Conservation (phyloP, 2,797 vertebrate species). For the Anguilla megastoma region DNA sequence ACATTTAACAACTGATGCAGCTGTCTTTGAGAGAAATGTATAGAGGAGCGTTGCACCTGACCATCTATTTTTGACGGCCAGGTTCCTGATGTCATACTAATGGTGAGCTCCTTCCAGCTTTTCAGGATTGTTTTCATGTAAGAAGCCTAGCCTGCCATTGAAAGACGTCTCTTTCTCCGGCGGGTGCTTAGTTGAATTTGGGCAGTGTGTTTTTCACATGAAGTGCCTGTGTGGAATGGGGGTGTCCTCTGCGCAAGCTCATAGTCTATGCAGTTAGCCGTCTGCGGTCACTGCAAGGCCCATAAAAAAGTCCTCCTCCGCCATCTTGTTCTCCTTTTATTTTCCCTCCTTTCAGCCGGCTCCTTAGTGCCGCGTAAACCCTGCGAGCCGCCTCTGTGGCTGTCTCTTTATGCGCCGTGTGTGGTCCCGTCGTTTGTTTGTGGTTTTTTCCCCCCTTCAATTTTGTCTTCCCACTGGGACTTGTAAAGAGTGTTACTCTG, state of each 20-base stretch:
- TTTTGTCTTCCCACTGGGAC: background rate
- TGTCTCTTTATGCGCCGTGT: background rate
- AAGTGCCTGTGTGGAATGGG: background rate
- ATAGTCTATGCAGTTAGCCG: background rate
- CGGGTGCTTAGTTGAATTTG: background rate
- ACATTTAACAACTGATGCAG: too few species aligned
- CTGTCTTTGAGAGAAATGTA: too few species aligned
- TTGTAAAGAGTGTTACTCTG: background rate
- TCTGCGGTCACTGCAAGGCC: background rate
- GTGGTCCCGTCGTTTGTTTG: background rate
- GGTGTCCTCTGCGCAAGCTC: background rate
- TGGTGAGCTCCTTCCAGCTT: background rate
- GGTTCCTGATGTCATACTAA: background rate
- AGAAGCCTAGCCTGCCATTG: background rate
- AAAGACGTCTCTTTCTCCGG: background rate
- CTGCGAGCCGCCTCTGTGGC: background rate
- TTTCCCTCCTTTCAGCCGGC: background rate
- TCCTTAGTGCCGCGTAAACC: background rate
- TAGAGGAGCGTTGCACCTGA: background rate
- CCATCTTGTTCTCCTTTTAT: background rate
- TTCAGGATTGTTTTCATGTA: background rate
- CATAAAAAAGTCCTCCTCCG: background rate
- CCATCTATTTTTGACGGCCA: background rate
- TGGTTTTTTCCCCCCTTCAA: background rate
- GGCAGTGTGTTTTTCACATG: background rate